Conservation (phyloP, 2,797 vertebrate genomes). For the Sebastes trivittatus region DNA sequence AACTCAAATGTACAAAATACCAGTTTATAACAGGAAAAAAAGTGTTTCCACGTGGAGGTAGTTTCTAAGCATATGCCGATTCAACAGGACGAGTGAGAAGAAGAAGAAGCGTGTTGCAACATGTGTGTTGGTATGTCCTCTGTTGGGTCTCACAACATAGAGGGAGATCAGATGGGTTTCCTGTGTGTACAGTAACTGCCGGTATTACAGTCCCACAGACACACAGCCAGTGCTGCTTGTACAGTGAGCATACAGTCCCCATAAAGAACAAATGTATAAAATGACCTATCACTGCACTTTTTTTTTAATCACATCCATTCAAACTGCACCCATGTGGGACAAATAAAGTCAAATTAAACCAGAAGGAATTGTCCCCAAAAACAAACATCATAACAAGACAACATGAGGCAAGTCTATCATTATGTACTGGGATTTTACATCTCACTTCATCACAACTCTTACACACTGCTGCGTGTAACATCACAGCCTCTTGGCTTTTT, state of each 20-base stretch:
- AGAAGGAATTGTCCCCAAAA: neutral
- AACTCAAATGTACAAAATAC: neutral
- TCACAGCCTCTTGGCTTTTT: neutral
- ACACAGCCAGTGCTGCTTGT: neutral
- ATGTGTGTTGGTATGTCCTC: constrained; percentile 30
- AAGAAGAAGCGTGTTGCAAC: constrained; percentile 20
- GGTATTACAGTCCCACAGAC: neutral
- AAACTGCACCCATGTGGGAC: neutral
- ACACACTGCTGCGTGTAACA: neutral
- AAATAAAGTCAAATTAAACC: neutral
- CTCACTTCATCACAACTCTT: neutral
- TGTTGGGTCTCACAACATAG: neutral
- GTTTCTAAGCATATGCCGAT: neutral
- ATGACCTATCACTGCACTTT: neutral
- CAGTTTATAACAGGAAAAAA: too few relatives aligned
- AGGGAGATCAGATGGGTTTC: constrained; percentile 2
- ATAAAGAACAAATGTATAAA: neutral
- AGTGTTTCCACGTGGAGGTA: neutral
- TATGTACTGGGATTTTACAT: neutral
- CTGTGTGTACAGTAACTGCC: neutral
- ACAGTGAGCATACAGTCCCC: neutral
- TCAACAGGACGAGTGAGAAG: neutral
- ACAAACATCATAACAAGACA: neutral
- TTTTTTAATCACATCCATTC: neutral
- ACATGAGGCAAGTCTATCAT: neutral